Evolutionary conservation across 2,113 vertebrate genomes (phyloP).

Genomic region (Cettia cetti): DNA sequence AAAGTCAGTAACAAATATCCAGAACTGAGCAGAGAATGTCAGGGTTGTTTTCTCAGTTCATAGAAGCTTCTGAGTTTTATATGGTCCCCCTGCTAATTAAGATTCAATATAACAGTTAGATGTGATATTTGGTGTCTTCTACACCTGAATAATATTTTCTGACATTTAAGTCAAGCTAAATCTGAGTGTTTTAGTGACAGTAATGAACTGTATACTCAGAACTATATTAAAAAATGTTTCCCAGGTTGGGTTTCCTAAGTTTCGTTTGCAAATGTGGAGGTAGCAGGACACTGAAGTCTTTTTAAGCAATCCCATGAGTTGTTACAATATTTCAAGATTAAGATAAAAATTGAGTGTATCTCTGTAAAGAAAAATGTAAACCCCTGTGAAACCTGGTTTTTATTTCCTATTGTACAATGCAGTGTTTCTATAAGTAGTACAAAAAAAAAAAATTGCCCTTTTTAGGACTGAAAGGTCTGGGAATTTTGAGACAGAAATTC

Average conservation of each 20-base stretch:
- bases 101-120: conserved; percentile 58
- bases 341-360: not conserved
- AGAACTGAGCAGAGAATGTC: conserved; percentile 15
- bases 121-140: conserved; percentile 65
- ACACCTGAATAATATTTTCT: conserved; percentile 68
- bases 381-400: not conserved
- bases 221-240: conserved; percentile 45
- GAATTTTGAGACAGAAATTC: not conserved
- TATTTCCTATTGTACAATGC: not conserved
- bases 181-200: conserved; percentile 11
- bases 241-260: not conserved
- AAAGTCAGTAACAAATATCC: conserved; percentile 53
- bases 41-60: conserved; percentile 1
- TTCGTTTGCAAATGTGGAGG: not conserved
- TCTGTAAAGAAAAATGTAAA: not conserved
- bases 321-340: not conserved
- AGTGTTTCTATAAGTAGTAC: not conserved
- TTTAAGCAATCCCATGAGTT: not conserved
- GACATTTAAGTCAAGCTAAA: conserved; percentile 70
- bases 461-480: not conserved
- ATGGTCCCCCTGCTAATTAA: conserved; percentile 65
- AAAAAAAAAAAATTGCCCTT: not conserved
- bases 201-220: conserved; percentile 51
- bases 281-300: not conserved
- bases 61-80: conserved; percentile 15